These are phyloP conservation scores for Philhelius pedissequus DNA, from an alignment of 2,888 invertebrate genomes.

Conservation along the genomic window DNA sequence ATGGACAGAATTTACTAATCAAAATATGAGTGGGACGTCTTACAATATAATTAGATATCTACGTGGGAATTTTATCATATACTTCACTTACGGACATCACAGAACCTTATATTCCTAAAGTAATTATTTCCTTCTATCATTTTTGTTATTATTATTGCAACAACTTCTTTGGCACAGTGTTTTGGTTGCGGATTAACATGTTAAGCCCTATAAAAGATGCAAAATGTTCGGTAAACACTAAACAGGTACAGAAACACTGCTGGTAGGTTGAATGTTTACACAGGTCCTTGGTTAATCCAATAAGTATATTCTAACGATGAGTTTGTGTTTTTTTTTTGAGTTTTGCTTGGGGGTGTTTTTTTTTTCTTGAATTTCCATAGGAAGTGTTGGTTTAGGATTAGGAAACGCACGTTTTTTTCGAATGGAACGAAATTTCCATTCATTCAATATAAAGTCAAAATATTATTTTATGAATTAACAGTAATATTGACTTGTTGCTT, in stretches of 20 bases:
- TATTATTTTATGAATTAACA: neutral
- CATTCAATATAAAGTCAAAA: neutral
- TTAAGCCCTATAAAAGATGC: neutral
- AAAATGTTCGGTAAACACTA: neutral
- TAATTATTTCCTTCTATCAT: neutral
- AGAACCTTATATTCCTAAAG: neutral
- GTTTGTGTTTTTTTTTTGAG: neutral
- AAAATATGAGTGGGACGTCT: neutral
- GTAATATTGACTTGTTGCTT: conserved; percentile 2
- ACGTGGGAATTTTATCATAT: neutral
- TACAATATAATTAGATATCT: neutral
- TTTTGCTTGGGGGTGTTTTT: neutral
- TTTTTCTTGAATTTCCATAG: neutral
- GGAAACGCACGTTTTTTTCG: neutral
- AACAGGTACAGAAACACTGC: neutral
- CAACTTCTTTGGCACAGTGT: neutral
- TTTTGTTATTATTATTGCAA: neutral
- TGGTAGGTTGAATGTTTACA: neutral
- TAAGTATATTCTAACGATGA: conserved; percentile 5
- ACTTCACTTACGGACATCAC: neutral
- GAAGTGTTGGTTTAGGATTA: neutral
- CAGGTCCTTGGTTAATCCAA: conserved; percentile 9
- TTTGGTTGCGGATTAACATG: neutral
- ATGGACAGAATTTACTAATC: neutral
- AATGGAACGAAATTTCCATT: neutral